Percentiles rank a stretch among this genome's conserved stretches.
Evolutionary conservation across 2,888 invertebrate species (phyloP).

Genomic region (Choristoneura rosaceana): DNA sequence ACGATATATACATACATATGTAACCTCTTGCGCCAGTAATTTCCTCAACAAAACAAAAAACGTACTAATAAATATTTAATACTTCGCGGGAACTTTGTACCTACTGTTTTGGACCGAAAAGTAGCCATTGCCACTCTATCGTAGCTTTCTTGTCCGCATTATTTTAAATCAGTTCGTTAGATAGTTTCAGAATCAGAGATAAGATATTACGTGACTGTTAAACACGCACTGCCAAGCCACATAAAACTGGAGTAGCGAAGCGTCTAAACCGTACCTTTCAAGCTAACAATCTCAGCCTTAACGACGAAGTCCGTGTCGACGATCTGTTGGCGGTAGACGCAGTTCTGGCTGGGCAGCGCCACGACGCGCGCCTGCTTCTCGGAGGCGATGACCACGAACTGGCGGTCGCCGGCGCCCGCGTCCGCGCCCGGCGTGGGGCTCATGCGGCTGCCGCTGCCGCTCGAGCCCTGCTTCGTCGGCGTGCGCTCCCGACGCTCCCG

Average conservation of each 20-base stretch:
- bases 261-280: slow-evolving; percentile 88
- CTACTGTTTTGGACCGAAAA: too few relatives aligned
- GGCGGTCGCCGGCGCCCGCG: slow-evolving; percentile 89
- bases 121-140: too few relatives aligned
- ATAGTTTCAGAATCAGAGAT: too few relatives aligned
- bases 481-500: slow-evolving; percentile 80
- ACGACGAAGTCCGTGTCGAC: slow-evolving; percentile 97
- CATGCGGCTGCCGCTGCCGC: slow-evolving; percentile 88
- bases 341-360: slow-evolving; percentile 97
- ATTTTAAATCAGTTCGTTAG: too few relatives aligned
- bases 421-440: slow-evolving; percentile 88
- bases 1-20: too few relatives aligned
- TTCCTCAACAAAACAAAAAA: too few relatives aligned
- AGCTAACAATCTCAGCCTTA: slow-evolving; percentile 95
- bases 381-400: slow-evolving; percentile 96
- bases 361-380: slow-evolving; percentile 98
- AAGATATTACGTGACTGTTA: too few relatives aligned
- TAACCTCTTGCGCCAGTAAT: too few relatives aligned
- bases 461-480: slow-evolving; percentile 87
- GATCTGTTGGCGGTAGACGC: slow-evolving; percentile 96
- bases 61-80: too few relatives aligned
- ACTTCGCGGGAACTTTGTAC: too few relatives aligned
- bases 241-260: not conserved
- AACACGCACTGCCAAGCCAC: not conserved
- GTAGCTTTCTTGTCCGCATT: too few relatives aligned